Evolutionary conservation across 2,797 vertebrate species (phyloP).

Genomic region (Acanthis flammea): DNA sequence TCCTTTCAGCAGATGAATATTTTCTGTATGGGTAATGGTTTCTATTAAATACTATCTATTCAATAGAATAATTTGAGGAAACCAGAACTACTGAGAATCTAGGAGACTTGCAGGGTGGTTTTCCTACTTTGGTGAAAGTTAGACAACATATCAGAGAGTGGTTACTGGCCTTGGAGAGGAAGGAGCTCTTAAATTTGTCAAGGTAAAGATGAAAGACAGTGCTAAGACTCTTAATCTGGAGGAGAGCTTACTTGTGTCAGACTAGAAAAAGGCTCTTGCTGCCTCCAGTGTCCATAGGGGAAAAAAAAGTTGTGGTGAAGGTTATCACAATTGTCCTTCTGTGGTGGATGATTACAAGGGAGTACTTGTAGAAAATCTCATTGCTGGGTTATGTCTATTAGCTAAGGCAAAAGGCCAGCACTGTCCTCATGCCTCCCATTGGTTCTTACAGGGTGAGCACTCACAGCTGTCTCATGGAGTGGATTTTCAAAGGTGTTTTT

Average conservation of each 20-base stretch:
- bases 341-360: not conserved
- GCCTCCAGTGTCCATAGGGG: not conserved
- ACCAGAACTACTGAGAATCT: not conserved
- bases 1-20: not conserved
- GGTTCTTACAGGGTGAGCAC: not conserved
- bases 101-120: not conserved
- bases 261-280: not conserved
- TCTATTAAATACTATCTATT: not conserved
- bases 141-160: not conserved
- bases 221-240: not conserved
- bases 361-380: not conserved
- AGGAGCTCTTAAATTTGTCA: not conserved
- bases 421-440: not conserved
- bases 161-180: not conserved
- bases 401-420: not conserved
- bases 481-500: not conserved
- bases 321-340: not conserved
- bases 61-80: not conserved
- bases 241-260: not conserved
- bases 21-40: not conserved
- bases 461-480: not conserved
- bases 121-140: not conserved
- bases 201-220: not conserved
- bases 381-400: not conserved
- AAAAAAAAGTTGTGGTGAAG: not conserved